Evolutionary conservation across 2,888 invertebrate species (phyloP).

Genomic region (Lasioglossum oenotherae): DNA sequence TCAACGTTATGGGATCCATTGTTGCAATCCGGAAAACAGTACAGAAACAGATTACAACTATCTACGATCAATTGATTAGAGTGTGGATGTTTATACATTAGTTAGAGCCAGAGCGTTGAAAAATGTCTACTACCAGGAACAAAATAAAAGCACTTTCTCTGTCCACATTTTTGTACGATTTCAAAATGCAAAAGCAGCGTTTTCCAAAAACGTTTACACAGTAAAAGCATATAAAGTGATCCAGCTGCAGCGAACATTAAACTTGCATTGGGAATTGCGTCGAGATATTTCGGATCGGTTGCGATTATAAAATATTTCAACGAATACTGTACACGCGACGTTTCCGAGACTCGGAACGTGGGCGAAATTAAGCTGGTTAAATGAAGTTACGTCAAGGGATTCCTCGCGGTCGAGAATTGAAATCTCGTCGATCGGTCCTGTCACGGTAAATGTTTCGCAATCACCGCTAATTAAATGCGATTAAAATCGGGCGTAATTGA

Average conservation of each 20-base stretch:
- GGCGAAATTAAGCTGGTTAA: neutral
- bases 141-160: neutral
- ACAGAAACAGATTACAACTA: neutral
- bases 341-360: neutral
- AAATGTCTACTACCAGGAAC: neutral
- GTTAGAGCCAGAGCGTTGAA: neutral
- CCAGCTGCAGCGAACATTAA: neutral
- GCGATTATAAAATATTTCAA: neutral
- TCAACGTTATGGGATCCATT: neutral
- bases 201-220: neutral
- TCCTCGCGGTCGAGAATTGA: slow-evolving; percentile 14
- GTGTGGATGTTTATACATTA: neutral
- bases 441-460: slow-evolving; percentile 50
- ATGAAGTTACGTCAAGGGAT: neutral
- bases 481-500: slow-evolving; percentile 58
- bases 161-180: neutral
- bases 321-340: neutral
- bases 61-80: neutral
- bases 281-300: neutral
- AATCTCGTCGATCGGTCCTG: slow-evolving; percentile 39
- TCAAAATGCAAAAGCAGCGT: neutral
- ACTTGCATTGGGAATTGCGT: neutral
- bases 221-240: neutral
- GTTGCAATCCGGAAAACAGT: neutral
- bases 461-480: slow-evolving; percentile 55